These are phyloP conservation scores for Drosophila ercepeae DNA, from an alignment of 1,140 invertebrate genomes.

Conservation along the genomic window DNA sequence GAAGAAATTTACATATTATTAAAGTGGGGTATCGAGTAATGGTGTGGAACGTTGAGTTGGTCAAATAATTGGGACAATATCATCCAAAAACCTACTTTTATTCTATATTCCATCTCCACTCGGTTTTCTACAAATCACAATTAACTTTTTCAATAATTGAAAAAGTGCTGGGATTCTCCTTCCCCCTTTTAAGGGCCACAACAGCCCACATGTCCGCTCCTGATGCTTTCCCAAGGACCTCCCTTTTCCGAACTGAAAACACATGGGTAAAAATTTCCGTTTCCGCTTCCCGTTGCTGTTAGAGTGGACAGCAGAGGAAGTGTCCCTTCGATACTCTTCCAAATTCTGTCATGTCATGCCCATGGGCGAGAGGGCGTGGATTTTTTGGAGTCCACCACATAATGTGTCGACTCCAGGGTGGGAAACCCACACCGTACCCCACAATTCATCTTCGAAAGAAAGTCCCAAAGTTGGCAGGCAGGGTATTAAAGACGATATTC, in stretches of 20 bases:
- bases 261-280: slow-evolving; percentile 80
- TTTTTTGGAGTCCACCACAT: too few species aligned
- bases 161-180: neutral
- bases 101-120: too few species aligned
- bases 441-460: neutral
- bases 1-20: slow-evolving; percentile 78
- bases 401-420: neutral
- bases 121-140: too few species aligned
- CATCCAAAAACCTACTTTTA: too few species aligned
- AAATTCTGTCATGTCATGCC: slow-evolving; percentile 12
- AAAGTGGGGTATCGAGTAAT: slow-evolving; percentile 50
- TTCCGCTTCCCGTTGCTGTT: slow-evolving; percentile 77
- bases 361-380: too few species aligned
- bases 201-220: slow-evolving; percentile 36
- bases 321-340: neutral
- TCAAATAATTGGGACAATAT: neutral
- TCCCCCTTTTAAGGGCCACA: slow-evolving; percentile 27
- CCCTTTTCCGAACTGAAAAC: slow-evolving; percentile 51
- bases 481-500: slow-evolving; percentile 2
- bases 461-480: too few species aligned
- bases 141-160: too few species aligned
- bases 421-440: neutral
- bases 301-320: slow-evolving; percentile 51
- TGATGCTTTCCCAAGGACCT: slow-evolving; percentile 18
- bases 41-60: slow-evolving; percentile 15